Percentiles rank a stretch among this genome's conserved stretches.
These are phyloP conservation scores for Panagrolaimus sp. DNA, from an alignment of 1,140 invertebrate species.

Conservation along the genomic window DNA sequence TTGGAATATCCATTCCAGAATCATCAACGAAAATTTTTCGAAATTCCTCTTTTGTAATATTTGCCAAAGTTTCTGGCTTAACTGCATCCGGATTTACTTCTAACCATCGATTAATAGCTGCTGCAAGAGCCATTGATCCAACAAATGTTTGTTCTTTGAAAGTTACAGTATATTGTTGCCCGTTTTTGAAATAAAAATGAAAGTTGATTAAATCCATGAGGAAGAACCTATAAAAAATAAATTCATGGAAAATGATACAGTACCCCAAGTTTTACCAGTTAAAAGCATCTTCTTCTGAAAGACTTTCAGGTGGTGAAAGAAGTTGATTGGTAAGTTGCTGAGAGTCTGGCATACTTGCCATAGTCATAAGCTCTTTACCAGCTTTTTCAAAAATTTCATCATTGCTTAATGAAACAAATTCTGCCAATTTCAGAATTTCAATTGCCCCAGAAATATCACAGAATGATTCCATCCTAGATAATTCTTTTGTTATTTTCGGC, in stretches of 20 bases:
- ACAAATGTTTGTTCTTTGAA: neutral
- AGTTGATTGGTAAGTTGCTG: neutral
- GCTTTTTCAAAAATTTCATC: neutral
- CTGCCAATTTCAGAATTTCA: no score
- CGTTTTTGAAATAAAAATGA: constrained; percentile 9
- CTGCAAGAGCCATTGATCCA: constrained; percentile 8
- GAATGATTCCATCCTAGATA: no score
- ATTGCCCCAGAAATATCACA: no score
- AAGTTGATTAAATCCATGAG: constrained; percentile 17
- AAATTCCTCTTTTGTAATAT: neutral
- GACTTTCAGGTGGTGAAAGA: neutral
- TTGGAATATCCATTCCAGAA: constrained; percentile 3
- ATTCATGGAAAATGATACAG: neutral
- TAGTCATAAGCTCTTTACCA: neutral
- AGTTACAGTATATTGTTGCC: neutral
- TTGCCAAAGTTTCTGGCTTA: neutral
- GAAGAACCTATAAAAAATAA: neutral
- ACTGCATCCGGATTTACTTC: neutral
- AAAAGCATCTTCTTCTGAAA: neutral
- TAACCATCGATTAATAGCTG: constrained; percentile 5
- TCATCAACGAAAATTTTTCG: neutral
- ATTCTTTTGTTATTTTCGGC: no score
- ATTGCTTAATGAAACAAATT: neutral
- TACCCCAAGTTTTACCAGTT: neutral
- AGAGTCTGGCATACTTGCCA: neutral